Evolutionary conservation across 2,113 vertebrate genomes (phyloP).

Genomic region (Aix galericulata): DNA sequence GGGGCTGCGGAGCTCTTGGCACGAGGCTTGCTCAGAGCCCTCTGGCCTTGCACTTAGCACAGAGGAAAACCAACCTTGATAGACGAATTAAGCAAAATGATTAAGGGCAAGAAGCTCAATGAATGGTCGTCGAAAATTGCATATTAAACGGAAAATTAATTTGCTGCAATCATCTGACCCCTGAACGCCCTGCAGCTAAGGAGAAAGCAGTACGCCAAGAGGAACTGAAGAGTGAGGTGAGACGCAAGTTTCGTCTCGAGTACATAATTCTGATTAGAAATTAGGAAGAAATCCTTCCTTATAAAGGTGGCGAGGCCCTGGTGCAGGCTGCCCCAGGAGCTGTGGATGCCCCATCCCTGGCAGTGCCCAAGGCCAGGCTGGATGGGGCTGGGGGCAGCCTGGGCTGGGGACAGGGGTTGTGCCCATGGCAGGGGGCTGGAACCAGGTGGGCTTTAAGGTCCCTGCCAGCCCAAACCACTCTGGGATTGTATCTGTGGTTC

Average conservation of each 20-base stretch:
- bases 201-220: fast-evolving
- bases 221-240: neutral
- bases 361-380: neutral
- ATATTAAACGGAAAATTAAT: neutral
- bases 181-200: neutral
- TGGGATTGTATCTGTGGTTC: too few relatives aligned
- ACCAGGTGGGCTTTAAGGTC: too few relatives aligned
- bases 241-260: too few relatives aligned
- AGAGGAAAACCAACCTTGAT: neutral
- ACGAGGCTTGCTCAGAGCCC: neutral
- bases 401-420: too few relatives aligned
- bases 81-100: neutral
- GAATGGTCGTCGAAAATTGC: neutral
- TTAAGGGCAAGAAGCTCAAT: neutral
- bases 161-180: neutral
- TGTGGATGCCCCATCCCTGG: neutral
- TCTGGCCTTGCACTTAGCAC: neutral
- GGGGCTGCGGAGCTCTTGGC: neutral
- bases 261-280: neutral
- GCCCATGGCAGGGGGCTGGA: too few relatives aligned
- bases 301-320: neutral
- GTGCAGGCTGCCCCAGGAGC: neutral
- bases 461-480: too few relatives aligned
- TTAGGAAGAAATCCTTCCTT: neutral
- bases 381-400: neutral